A percentile compares a stretch with the other conserved stretches of the same genome.
Evolutionary conservation across 2,888 invertebrate species (phyloP).

Genomic region (Agonopterix alstromeriana): DNA sequence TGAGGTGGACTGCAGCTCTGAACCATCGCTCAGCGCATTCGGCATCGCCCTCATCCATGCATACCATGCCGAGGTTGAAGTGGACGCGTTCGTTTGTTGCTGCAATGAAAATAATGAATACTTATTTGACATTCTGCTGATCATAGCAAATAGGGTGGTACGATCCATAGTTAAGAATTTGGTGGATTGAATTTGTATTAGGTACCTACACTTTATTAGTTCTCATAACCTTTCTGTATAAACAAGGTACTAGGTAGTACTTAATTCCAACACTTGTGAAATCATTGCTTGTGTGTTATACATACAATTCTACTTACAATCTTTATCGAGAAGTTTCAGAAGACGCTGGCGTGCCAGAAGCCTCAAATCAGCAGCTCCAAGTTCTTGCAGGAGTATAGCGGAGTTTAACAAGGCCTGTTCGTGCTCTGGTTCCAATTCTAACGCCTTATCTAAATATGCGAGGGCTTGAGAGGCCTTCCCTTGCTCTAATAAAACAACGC

Average conservation of each 20-base stretch:
- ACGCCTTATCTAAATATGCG: conserved; percentile 93
- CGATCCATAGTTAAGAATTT: too few species aligned
- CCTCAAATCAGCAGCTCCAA: conserved; percentile 87
- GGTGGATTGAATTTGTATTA: too few species aligned
- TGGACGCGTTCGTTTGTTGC: conserved; percentile 92
- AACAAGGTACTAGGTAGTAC: too few species aligned
- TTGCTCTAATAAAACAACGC: conserved; percentile 95
- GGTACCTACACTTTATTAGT: too few species aligned
- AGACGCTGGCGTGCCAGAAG: conserved; percentile 89
- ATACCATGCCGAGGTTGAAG: conserved; percentile 97
- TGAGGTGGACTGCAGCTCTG: conserved; percentile 89
- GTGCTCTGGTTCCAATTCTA: conserved; percentile 95
- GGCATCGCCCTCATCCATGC: conserved; percentile 95
- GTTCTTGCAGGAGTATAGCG: conserved; percentile 94
- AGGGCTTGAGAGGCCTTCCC: conserved; percentile 93
- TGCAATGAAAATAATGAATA: conserved; percentile 22
- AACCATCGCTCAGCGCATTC: conserved; percentile 94
- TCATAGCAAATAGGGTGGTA: too few species aligned
- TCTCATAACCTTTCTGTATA: too few species aligned
- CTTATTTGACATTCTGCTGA: too few species aligned
- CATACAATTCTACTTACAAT: conserved; percentile 48
- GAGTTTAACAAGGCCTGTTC: conserved; percentile 96
- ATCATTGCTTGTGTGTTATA: too few species aligned
- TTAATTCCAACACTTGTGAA: too few species aligned
- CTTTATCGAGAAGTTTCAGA: conserved; percentile 86